Base-by-base conservation (phyloP, 2,888 invertebrate genomes). In the Ornithoptera alexandrae region DNA sequence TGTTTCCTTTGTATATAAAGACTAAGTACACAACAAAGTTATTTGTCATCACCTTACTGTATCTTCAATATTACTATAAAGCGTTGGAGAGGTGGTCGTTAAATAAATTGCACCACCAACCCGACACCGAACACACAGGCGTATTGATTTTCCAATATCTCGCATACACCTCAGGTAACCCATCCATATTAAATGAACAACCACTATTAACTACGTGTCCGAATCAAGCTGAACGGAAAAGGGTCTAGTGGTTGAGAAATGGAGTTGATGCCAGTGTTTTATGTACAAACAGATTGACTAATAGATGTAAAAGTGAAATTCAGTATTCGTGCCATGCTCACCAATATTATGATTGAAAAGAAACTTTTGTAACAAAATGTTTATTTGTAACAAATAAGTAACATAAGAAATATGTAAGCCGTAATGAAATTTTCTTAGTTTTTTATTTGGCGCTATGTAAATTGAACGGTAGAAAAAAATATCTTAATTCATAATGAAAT, bases 181-280 rank as follows among this genome's bases (percentile, higher is more conserved):
- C 39, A 30, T 63, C 30, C 50, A 68, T 68, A 68, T 68, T 63
- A 58, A 67, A 67, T 68, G 68, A 68, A 59, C 62, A 12, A 53
- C 50, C 36, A 30, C 60, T 36, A 60, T 65, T 65, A 65, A 22
- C 5, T 39, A 12, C 56, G 42, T 22, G 58, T 17, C 24, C 39
- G 39, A 58, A 39, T 22, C 65, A 17, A 57, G 18, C 24, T 18
- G 42, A 22, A 15, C n/a, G 59, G 46, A 53, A 61, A 66, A 10
- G 36, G 60, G 60, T 61, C 20, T 53, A 67, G 20, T 60, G 1
- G 67, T 61, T 17, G 18, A 22, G 39, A 59, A 65, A 59, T 58
- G 18, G 42, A 65, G 42, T 22, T 18, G 20, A 24, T 17, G 8
- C 57, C n/a, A 53, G 53, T 53, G n/a, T 53, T 53, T 53, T 53